Conservation (phyloP, 2,888 invertebrate genomes). For the Pyrrhia umbra region DNA sequence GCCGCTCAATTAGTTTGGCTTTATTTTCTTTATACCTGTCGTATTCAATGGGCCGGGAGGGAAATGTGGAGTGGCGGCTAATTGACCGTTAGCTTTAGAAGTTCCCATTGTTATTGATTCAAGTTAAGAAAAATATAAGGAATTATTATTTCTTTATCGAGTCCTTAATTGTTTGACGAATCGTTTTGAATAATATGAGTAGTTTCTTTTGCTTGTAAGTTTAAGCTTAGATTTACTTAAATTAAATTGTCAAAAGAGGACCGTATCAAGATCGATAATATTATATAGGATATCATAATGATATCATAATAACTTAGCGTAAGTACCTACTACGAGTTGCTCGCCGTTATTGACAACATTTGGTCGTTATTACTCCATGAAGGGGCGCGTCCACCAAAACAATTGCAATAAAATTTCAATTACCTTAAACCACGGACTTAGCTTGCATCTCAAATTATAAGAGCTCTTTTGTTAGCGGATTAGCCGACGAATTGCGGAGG, state of each 20-base stretch:
- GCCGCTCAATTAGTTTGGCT: constrained; percentile 1
- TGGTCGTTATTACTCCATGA: constrained; percentile 44
- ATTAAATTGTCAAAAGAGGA: no score
- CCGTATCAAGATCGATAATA: no score
- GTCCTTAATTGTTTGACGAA: no score
- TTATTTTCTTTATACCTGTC: constrained; percentile 28
- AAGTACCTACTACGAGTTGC: not conserved
- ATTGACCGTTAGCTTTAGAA: not conserved
- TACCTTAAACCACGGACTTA: constrained; percentile 69
- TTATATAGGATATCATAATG: no score
- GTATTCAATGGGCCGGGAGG: constrained; percentile 15
- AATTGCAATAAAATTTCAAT: constrained; percentile 81
- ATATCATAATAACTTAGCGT: no score
- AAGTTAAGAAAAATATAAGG: not conserved
- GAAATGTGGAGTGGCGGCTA: not conserved
- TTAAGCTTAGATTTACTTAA: no score
- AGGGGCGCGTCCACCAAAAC: constrained; percentile 64
- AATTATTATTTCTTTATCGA: not conserved
- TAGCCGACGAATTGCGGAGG: constrained; percentile 74
- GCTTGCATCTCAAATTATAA: constrained; percentile 70
- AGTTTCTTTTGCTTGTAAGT: no score
- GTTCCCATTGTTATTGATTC: not conserved
- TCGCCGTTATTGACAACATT: constrained; percentile 9
- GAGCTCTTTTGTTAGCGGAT: constrained; percentile 79
- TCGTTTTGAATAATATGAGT: no score